Evolutionary conservation across 2,113 vertebrate species (phyloP).

Genomic region (Hyla sarda): DNA sequence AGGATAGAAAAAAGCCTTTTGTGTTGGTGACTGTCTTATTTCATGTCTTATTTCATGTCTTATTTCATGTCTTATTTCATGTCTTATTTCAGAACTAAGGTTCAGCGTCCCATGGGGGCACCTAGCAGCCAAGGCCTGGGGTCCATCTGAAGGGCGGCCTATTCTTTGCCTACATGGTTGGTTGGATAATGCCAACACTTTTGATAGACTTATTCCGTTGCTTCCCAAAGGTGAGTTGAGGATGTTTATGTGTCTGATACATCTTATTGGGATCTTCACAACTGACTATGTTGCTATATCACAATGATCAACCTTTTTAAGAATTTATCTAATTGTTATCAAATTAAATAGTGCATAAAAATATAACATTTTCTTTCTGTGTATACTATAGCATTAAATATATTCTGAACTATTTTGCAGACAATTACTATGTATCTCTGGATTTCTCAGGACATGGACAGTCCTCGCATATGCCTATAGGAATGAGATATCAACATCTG

Average conservation of each 20-base stretch:
- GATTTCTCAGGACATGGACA: slow-evolving; percentile 87
- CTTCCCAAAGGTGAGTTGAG: slow-evolving; percentile 71
- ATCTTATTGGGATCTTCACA: neutral
- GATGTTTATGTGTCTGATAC: neutral
- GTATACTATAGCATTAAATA: neutral
- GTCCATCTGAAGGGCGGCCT: slow-evolving; percentile 70
- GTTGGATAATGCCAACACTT: slow-evolving; percentile 79
- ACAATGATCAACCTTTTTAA: too few species aligned
- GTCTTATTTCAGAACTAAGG: slow-evolving; percentile 69
- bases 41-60: too few species aligned
- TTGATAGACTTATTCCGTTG: slow-evolving; percentile 76
- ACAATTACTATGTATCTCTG: slow-evolving; percentile 79
- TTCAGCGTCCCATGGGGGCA: slow-evolving; percentile 78
- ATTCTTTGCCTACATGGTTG: slow-evolving; percentile 82
- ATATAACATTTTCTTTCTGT: too few species aligned
- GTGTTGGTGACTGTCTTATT: too few species aligned
- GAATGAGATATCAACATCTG: slow-evolving; percentile 75
- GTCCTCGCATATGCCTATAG: slow-evolving; percentile 83
- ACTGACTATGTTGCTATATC: neutral
- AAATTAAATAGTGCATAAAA: too few species aligned
- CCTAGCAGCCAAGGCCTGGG: slow-evolving; percentile 75
- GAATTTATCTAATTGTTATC: too few species aligned
- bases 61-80: too few species aligned
- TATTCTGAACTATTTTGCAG: slow-evolving; percentile 67
- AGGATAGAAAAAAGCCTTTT: too few species aligned